Base-by-base conservation (phyloP, 2,797 vertebrate genomes). In the Pseudopleuronectes americanus region DNA sequence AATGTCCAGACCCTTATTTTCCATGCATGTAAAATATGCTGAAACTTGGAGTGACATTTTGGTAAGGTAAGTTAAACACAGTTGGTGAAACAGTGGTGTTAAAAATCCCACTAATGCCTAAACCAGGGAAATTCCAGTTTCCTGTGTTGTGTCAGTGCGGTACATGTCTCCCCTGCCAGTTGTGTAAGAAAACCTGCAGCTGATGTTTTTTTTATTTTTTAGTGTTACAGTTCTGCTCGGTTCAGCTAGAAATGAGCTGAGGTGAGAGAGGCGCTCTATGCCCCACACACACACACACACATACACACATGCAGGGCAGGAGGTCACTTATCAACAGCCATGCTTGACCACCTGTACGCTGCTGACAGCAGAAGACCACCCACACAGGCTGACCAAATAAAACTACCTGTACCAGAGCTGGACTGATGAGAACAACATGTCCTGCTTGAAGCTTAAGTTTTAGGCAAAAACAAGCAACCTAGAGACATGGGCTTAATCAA, bases 281-380 rank as follows among this genome's bases (percentile, higher is more conserved):
- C 4, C n/a, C 23, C 16, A 0, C 38, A 76, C 41, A 64, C 36
- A 51, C 59, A 57, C 26, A 60, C 36, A 61, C 52, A 74, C 33
- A 56, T 26, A 58, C 26, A 26, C 26, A 26, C 26, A 26, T 5
- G 60, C 12, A 65, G 72, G 59, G 43, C 64, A 67, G 19, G 41
- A 77, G 74, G 80, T 87, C 73, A 60, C 47, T 71, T 77, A 81
- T 76, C 74, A 56, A 43, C 76, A 61, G 71, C 69, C 67, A 59
- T 74, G 79, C 67, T 60, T 83, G 85, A 87, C 86, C 84, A 90
- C 87, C 84, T 92, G 80, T 79, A 80, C 76, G 68, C 84, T 79
- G 77, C 54, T 74, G 75, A 80, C 80, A 77, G 81, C 68, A 68
- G 56, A 28, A 74, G 88, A 84, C 90, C 88, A 91, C 88, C 85